A percentile compares a stretch with the other conserved stretches of the same genome.
Conservation (phyloP, 2,113 vertebrate genomes). For the Terrapene triunguis region DNA sequence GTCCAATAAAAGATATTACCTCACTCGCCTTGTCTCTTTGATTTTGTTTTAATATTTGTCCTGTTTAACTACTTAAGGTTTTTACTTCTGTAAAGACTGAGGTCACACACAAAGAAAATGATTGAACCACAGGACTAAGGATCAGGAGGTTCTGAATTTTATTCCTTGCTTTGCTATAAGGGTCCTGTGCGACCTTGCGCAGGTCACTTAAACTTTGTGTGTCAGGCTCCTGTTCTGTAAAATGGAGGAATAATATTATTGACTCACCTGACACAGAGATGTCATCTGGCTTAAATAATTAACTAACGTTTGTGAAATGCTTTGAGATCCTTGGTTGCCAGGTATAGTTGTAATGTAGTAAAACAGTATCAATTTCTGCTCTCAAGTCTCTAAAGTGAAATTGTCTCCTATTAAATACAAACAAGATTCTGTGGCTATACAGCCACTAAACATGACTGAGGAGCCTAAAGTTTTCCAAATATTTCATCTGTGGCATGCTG, state of each 20-base stretch:
- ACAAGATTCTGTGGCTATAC: background rate
- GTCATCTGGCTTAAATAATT: background rate
- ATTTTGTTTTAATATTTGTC: background rate
- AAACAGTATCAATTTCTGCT: background rate
- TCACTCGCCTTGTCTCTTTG: background rate
- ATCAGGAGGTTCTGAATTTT: background rate
- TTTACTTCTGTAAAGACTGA: background rate
- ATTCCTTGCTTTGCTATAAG: background rate
- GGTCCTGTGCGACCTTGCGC: background rate
- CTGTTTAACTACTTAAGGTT: background rate
- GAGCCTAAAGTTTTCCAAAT: background rate
- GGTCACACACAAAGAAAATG: slow-evolving; percentile 13
- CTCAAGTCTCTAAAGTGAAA: background rate
- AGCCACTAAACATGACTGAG: background rate
- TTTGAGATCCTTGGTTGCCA: background rate
- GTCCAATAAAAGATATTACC: background rate
- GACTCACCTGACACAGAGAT: background rate
- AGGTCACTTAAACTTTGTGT: background rate
- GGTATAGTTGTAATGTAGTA: background rate
- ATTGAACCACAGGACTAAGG: background rate
- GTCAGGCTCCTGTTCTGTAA: background rate
- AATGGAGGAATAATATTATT: background rate
- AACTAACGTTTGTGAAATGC: background rate
- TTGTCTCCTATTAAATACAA: background rate
- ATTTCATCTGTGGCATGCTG: background rate